Base-by-base conservation (phyloP, 2,797 vertebrate species). In the Huso huso region DNA sequence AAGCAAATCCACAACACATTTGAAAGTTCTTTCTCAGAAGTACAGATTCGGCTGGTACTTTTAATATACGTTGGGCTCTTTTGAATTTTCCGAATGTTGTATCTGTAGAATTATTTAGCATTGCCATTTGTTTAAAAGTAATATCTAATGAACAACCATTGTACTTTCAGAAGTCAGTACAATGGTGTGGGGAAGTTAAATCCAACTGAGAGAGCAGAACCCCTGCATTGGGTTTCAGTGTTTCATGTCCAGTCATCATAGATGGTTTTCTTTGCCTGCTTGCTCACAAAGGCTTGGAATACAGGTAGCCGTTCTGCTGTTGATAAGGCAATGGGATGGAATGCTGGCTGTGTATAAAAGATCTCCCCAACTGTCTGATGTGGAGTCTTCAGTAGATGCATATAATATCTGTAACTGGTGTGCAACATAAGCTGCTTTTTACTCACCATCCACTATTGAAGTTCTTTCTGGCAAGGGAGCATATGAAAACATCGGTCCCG, bases 401-500 rank as follows among this genome's bases (percentile, higher is more conserved):
- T n/a, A 7, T n/a, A 10, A 55, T 10, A 55, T n/a, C 9, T 55
- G 53, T 55, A 10, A 10, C 9, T 55, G 9, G 53, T 10, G 53
- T n/a, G n/a, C n/a, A 6, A 7, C n/a, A 10, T 55, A 7, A n/a
- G n/a, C 53, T 55, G 37, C 37, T 37, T 37, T 37, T 55, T 1
- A 55, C n/a, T 10, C n/a, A 4, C 71, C 73, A 10, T 55, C 71
- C 68, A 75, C 64, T 77, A 68, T 72, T 68, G 73, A 78, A 77
- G 66, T 69, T 71, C 73, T 92, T 87, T 89, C 87, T 91, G 87
- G 80, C 88, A 90, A 86, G 87, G 79, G 87, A 90, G 85, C 86
- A 85, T 86, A 86, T 88, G 87, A 90, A 92, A 94, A 92, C 87
- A 87, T 91, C 85, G 72, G 85, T 91, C 88, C 90, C 86, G 75